A percentile compares a stretch with the other conserved stretches of the same genome.
phyloP scores from a whole-genome alignment of 2,888 invertebrate species.

The Sphaeridia pumilis region DNA sequence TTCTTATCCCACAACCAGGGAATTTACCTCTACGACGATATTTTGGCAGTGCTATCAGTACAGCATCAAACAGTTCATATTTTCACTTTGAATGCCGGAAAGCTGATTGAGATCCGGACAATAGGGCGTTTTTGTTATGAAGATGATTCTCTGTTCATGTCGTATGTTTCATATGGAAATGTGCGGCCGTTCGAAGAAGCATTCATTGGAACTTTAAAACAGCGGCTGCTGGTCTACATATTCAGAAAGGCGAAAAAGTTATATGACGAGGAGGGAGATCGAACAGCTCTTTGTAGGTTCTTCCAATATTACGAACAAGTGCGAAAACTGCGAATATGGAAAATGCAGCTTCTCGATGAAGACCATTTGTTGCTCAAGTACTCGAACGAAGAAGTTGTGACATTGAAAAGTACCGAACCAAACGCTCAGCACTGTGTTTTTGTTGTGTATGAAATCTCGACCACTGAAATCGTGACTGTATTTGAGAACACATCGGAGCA shows the following conservation, averaged over 20 bases:
- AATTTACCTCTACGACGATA: conserved; percentile 80
- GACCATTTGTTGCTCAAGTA: conserved; percentile 83
- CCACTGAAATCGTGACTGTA: conserved; percentile 70
- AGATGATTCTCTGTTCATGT: conserved; percentile 65
- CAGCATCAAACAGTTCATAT: conserved; percentile 92
- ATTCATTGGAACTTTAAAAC: conserved; percentile 73
- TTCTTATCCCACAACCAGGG: conserved; percentile 92
- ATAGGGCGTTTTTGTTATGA: conserved; percentile 74
- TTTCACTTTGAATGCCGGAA: conserved; percentile 65
- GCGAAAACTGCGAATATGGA: conserved; percentile 69
- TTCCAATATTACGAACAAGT: conserved; percentile 78
- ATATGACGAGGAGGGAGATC: conserved; percentile 38
- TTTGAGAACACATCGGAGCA: conserved; percentile 82
- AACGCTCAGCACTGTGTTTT: conserved; percentile 81
- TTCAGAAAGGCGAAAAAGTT: conserved; percentile 58
- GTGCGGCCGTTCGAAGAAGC: conserved; percentile 61
- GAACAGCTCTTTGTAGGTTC: conserved; percentile 55
- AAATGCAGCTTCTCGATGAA: conserved; percentile 87
- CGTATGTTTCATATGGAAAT: conserved; percentile 40
- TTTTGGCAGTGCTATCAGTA: conserved; percentile 81
- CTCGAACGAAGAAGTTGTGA: conserved; percentile 81
- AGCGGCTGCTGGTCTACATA: conserved; percentile 68
- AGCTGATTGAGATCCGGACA: conserved; percentile 65
- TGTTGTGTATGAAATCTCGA: conserved; percentile 77
- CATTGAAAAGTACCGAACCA: conserved; percentile 66